Base-by-base conservation (phyloP, 2,797 vertebrate genomes). In the Micrastur ruficollis region DNA sequence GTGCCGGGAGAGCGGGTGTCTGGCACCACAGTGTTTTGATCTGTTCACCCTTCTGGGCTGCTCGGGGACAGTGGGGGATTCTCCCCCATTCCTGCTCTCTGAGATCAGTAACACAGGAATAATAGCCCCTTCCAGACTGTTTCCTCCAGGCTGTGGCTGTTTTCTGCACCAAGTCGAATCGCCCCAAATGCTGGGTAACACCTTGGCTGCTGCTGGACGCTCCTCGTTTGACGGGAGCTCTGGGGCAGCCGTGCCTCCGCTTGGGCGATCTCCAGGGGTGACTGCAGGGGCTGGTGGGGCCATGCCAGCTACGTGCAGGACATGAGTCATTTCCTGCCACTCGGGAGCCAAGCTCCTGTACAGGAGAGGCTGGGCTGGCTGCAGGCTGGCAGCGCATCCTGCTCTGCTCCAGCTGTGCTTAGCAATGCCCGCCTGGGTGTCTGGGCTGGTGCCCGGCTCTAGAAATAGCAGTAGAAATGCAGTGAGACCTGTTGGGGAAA, bases 261-360 rank as follows among this genome's bases (percentile, higher is more conserved):
- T 6, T 23, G 71, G 88, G 46, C 31, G 79, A 53, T n/a, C 53
- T 72, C 68, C 3, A 7, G 1, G 55, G 55, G 52, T 42, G 9
- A 0, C 56, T 3, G 93, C 74, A 52, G 62, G 62, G 62, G 27
- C 5, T 55, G 91, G 29, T 23, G 82, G 63, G 82, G 86, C 55
- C 42, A 36, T 40, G 86, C 86, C 76, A 31, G 76, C 80, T 66
- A 81, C 10, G 21, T 68, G 93, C 84, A 67, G 95, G 93, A 86
- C 81, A 74, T 59, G 81, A 91, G 44, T 91, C 83, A 59, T 70
- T 63, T 86, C 95, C 91, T 82, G 89, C 71, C 46, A 2, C 5
- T n/a, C 1, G 2, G 75, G 82, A 94, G 85, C 88, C 88, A 74
- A 63, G n/a, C 56, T 52, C n/a, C 44, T 2, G 42, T 50, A 9